Percentiles rank a stretch among this genome's conserved stretches.
Conservation (phyloP, 1,140 invertebrate genomes). For the Diabrotica virgifera region DNA sequence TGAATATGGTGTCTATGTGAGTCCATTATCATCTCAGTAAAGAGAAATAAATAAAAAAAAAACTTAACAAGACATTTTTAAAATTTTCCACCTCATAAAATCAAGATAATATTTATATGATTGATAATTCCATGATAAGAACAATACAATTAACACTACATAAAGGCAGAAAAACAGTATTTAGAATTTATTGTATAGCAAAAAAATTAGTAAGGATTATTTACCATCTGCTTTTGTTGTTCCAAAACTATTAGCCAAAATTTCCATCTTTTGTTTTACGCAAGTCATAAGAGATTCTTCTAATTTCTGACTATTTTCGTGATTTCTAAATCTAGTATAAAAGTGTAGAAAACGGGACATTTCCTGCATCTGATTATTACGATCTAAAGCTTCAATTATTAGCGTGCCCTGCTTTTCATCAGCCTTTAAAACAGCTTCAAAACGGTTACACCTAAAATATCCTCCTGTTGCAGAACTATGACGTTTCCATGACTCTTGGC, state of each 20-base stretch:
- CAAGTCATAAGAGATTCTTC: constrained; percentile 62
- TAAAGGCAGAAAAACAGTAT: too few relatives aligned
- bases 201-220: background rate
- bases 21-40: too few relatives aligned
- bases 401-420: constrained; percentile 61
- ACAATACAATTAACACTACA: too few relatives aligned
- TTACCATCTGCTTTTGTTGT: constrained; percentile 45
- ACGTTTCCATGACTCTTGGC: constrained; percentile 71
- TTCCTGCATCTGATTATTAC: constrained; percentile 62
- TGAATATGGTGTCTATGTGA: too few relatives aligned
- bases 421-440: constrained; percentile 64
- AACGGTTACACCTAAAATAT: constrained; percentile 71
- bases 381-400: constrained; percentile 59
- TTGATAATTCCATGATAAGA: too few relatives aligned
- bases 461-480: constrained; percentile 71
- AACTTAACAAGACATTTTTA: too few relatives aligned
- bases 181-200: too few relatives aligned
- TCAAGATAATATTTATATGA: too few relatives aligned
- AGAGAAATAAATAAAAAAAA: too few relatives aligned
- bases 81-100: too few relatives aligned
- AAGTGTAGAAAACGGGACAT: constrained; percentile 66
- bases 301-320: constrained; percentile 62
- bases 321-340: constrained; percentile 66
- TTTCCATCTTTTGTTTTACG: constrained; percentile 64
- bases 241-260: constrained; percentile 52